Percentiles rank a stretch among this genome's conserved stretches.
phyloP scores from a whole-genome alignment of 2,113 vertebrate genomes.

The Urocolius indicus region DNA sequence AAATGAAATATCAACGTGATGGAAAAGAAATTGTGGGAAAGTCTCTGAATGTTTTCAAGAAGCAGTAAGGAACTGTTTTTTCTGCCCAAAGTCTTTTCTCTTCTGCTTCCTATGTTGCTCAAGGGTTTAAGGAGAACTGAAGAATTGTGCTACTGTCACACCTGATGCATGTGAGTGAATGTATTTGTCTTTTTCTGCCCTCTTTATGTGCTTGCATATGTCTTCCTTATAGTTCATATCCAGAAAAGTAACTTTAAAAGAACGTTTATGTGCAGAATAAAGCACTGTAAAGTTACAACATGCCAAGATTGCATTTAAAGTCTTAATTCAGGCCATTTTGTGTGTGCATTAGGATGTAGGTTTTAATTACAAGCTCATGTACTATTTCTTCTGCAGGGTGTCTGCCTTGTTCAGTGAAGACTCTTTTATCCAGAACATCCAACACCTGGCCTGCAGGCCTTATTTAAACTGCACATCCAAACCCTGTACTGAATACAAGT shows the following conservation, averaged over 20 bases:
- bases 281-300: background rate
- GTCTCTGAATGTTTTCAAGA: background rate
- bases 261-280: background rate
- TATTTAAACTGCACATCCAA: background rate
- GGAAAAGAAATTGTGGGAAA: background rate
- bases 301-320: background rate
- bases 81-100: slow-evolving; percentile 14
- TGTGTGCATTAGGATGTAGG: background rate
- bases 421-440: background rate
- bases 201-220: background rate
- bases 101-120: background rate
- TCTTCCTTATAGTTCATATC: background rate
- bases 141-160: background rate
- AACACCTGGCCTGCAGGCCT: background rate
- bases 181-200: background rate
- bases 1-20: slow-evolving; percentile 24
- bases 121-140: background rate
- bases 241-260: background rate
- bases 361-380: background rate
- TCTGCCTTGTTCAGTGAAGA: background rate
- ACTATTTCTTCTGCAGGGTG: background rate
- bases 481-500: background rate
- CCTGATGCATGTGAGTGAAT: background rate
- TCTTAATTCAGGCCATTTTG: background rate
- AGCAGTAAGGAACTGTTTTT: background rate